Evolutionary conservation across 2,113 vertebrate genomes (phyloP).

Genomic region (Corvus cornix): DNA sequence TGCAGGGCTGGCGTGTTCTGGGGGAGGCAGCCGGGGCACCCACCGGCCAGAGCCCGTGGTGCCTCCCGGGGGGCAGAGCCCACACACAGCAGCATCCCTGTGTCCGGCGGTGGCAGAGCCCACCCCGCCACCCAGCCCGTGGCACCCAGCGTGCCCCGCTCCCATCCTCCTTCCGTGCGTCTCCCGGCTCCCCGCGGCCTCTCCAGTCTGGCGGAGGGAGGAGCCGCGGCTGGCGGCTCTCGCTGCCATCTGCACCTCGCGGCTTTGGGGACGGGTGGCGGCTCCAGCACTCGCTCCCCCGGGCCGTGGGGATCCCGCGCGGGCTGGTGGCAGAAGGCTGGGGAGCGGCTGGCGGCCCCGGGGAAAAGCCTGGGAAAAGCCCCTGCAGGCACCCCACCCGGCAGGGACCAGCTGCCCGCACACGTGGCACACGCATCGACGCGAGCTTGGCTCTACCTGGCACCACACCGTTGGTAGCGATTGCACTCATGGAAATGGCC

Average conservation of each 20-base stretch:
- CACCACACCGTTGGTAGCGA: conserved; percentile 97
- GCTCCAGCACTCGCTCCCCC: neutral
- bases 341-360: neutral
- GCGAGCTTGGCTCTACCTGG: conserved; percentile 78
- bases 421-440: accelerated
- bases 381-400: neutral
- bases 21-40: neutral
- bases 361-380: neutral
- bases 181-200: neutral
- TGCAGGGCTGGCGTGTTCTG: neutral
- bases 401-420: neutral
- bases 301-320: neutral
- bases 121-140: accelerated
- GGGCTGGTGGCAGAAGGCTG: neutral
- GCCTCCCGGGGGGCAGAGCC: neutral
- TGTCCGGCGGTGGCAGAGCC: accelerated
- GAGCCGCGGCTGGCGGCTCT: conserved; percentile 37
- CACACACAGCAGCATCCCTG: accelerated
- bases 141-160: neutral
- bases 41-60: accelerated
- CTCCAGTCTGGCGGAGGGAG: conserved; percentile 37
- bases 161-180: neutral
- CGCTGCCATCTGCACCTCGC: conserved; percentile 47
- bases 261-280: conserved; percentile 11
- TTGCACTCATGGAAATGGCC: conserved; percentile 98